phyloP scores from a whole-genome alignment of 2,113 vertebrate species.

The Capreolus pygargus region DNA sequence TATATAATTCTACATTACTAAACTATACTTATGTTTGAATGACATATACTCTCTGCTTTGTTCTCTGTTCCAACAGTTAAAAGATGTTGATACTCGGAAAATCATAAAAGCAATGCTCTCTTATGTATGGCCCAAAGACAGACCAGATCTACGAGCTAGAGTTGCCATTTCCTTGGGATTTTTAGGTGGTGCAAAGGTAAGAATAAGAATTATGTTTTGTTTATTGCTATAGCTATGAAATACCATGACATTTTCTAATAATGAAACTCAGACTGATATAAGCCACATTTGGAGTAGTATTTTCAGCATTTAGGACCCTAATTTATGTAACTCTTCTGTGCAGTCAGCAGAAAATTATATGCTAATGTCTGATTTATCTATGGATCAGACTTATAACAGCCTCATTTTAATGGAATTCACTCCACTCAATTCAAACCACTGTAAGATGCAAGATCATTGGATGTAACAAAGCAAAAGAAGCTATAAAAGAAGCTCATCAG shows the following conservation, averaged over 20 bases:
- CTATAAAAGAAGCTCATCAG: background rate
- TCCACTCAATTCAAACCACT: background rate
- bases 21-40: constrained; percentile 46
- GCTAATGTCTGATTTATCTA: background rate
- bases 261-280: background rate
- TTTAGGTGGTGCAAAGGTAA: constrained; percentile 94
- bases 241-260: background rate
- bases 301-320: background rate
- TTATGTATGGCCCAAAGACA: constrained; percentile 96
- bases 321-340: constrained; percentile 24
- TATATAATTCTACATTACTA: constrained; percentile 18
- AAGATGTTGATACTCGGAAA: constrained; percentile 89
- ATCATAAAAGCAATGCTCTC: constrained; percentile 94
- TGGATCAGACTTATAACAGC: background rate
- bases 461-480: constrained; percentile 8
- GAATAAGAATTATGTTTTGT: background rate
- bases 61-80: constrained; percentile 84
- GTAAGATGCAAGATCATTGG: background rate
- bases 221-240: constrained; percentile 14
- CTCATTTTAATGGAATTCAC: background rate
- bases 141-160: constrained; percentile 93
- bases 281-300: background rate
- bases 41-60: constrained; percentile 19
- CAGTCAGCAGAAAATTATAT: constrained; percentile 17
- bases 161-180: constrained; percentile 92